phyloP scores from a whole-genome alignment of 2,888 invertebrate species.

The Syrista parreyssii region DNA sequence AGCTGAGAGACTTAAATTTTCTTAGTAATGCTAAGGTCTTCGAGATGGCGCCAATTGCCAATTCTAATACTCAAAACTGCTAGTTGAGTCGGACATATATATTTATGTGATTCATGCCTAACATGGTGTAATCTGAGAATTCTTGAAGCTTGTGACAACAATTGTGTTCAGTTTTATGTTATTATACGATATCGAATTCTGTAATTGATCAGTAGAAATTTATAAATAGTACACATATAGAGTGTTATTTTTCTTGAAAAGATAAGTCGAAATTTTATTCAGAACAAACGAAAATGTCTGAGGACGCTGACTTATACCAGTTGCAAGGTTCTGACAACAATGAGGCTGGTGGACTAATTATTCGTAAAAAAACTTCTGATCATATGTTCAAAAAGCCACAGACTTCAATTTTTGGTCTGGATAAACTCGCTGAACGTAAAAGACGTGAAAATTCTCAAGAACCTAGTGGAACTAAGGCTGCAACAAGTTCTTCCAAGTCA shows the following conservation, averaged over 20 bases:
- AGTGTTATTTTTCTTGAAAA: background rate
- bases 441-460: conserved; percentile 67
- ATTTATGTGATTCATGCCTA: background rate
- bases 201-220: background rate
- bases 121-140: background rate
- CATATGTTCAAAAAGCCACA: conserved; percentile 80
- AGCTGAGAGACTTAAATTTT: too few species aligned
- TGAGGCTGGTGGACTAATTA: conserved; percentile 64
- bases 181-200: background rate
- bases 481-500: conserved; percentile 44
- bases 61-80: background rate
- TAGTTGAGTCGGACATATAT: background rate
- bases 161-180: background rate
- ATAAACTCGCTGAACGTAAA: conserved; percentile 84
- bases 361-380: conserved; percentile 65
- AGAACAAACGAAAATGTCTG: conserved; percentile 34
- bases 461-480: conserved; percentile 45
- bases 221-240: background rate
- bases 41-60: background rate
- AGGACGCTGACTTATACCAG: conserved; percentile 61
- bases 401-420: conserved; percentile 83
- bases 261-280: background rate
- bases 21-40: background rate
- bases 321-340: conserved; percentile 63
- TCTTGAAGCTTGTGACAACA: background rate